Evolutionary conservation across 2,797 vertebrate species (phyloP), one percentile per base, ranked within the genome.

Genomic region (Esox lucius): DNA sequence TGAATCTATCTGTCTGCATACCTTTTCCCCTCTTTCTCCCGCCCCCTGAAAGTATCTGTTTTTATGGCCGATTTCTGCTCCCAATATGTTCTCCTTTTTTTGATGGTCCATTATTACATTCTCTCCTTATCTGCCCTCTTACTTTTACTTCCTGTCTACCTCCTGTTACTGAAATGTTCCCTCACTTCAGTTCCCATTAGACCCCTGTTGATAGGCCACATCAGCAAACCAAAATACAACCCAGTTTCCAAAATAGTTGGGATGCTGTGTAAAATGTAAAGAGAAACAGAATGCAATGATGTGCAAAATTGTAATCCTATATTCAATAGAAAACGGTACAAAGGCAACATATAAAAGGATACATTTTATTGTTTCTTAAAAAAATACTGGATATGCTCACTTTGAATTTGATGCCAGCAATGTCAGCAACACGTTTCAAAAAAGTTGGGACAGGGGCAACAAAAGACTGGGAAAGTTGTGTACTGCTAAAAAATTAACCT

Each of bases 71-170:
- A 56, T 72, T 66, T 75, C 75, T 75, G 74, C 62, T 62, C 76
- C 65, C 68, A 78, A 77, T 65, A 15, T 2, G 61, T 78, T 79
- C 68, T 5, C 28, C 72, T 84, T 84, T 46, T 78, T 87, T 82
- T 83, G 79, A 83, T 81, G 79, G 72, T 77, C 86, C 72, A 79
- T 79, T 82, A 78, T 84, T 82, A 77, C 68, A 69, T 48, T 49
- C 12, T 69, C 42, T 7, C 13, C 22, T 15, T 24, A 48, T 69
- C 42, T 69, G 24, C 22, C 42, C 42, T 39, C 35, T 39, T 24
- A 35, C 26, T 17, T 61, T 65, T 13, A 26, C 28, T 13, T 33
- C 3, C 62, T 33, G 22, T 26, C 35, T 24, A 2, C 12, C 42
- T 46, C 39, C n/a, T 42, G 35, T 42, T 15, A 39, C 35, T 15